Base-by-base conservation (phyloP, 92 coral and sea anemone genomes). In the Porites evermanni region DNA sequence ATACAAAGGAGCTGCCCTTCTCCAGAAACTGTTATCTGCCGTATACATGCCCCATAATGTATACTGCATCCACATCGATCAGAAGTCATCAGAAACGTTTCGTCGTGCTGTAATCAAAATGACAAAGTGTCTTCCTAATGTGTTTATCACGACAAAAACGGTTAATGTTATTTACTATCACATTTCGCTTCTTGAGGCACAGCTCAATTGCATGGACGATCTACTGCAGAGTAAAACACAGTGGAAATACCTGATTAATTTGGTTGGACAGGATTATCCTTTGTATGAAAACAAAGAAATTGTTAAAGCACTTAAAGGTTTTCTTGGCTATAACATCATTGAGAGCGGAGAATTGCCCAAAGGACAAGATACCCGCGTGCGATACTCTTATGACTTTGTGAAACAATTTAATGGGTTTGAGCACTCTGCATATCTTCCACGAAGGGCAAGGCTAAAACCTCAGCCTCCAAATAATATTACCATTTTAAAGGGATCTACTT, bases 61-160 rank as follows among this genome's bases (percentile, higher is more conserved):
- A 14, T 90, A 93, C 79, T 93, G 95, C 81, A 87, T 93, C 17
- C 95, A 93, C 78, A 86, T 93, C 26, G 95, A 93, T 53, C 67
- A 63, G 16, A 90, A 90, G 29, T 79, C 95, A 19, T 65, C 89
- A 9, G 32, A 38, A 9, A 26, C 51, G 18, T 80, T 82, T 80
- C 82, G 77, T 18, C 80, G 70, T 19, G 87, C 91, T 8, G 86
- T 90, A 59, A 64, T 81, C 19, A 68, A 81, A 24, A 79, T 93
- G n/a, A 65, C 77, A 79, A 76, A 38, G 19, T 93, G 94, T 70
- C 79, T 93, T 66, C 83, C 89, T 69, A 93, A 93, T 67, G 96
- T 87, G 23, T 87, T 93, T 71, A 32, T 93, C 18, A 80, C 96
- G 51, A 47, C 60, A 10, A 61, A 38, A 18, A 44, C 58, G 1